Evolutionary conservation across 2,797 vertebrate genomes (phyloP).

Genomic region (Chelon auratus): DNA sequence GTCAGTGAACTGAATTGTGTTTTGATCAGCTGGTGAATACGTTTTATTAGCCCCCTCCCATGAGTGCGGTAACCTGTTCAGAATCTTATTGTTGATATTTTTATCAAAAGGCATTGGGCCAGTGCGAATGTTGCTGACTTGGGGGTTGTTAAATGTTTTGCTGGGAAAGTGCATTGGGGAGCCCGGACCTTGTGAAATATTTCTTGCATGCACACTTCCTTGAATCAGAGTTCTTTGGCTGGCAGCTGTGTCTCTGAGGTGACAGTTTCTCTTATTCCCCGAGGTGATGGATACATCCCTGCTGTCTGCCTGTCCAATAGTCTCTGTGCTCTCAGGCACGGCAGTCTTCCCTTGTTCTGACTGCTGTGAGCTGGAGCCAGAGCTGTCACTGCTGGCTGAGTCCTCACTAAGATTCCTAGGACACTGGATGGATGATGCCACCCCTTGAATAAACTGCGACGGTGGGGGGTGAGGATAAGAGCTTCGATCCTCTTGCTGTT

Average conservation of each 20-base stretch:
- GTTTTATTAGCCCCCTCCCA: conserved; percentile 90
- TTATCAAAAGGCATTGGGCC: conserved; percentile 88
- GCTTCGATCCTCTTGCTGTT: conserved; percentile 81
- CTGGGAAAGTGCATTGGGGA: conserved; percentile 91
- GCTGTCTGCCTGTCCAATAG: conserved; percentile 85
- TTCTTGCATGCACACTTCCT: conserved; percentile 88
- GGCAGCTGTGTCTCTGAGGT: conserved; percentile 83
- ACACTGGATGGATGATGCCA: conserved; percentile 80
- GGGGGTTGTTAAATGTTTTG: conserved; percentile 85
- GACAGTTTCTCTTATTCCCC: conserved; percentile 85
- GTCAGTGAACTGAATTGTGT: conserved; percentile 83
- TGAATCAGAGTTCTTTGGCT: conserved; percentile 85
- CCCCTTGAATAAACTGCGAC: conserved; percentile 84
- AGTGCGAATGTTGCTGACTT: conserved; percentile 74
- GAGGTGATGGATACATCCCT: conserved; percentile 81
- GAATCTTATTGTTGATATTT: conserved; percentile 77
- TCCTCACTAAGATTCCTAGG: conserved; percentile 83
- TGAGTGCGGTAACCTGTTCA: conserved; percentile 84
- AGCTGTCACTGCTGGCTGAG: conserved; percentile 84
- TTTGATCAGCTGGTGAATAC: conserved; percentile 86
- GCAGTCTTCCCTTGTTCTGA: conserved; percentile 83
- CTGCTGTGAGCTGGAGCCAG: conserved; percentile 85
- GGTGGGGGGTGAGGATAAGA: conserved; percentile 81
- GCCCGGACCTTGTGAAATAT: conserved; percentile 84
- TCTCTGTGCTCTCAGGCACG: conserved; percentile 87